A percentile compares a stretch with the other conserved stretches of the same genome.
Evolutionary conservation across 2,888 invertebrate genomes (phyloP).

Genomic region (Dryocosmus kuriphilus): DNA sequence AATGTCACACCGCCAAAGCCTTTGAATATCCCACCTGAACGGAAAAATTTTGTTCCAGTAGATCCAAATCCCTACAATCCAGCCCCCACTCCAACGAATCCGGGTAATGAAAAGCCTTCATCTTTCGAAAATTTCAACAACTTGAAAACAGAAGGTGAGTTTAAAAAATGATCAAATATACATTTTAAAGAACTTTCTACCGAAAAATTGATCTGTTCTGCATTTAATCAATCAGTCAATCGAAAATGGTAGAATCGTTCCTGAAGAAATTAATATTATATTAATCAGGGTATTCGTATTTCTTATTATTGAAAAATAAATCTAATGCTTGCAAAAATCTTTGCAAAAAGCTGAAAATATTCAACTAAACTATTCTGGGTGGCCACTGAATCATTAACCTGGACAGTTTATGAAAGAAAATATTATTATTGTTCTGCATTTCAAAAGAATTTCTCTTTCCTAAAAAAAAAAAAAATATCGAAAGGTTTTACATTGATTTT

Average conservation of each 20-base stretch:
- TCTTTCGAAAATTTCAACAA: conserved; percentile 49
- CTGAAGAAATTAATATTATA: not conserved
- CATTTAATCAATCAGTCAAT: not conserved
- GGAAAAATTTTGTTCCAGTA: conserved; percentile 48
- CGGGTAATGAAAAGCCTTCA: not conserved
- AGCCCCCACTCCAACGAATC: conserved; percentile 64
- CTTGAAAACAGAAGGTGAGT: conserved; percentile 60
- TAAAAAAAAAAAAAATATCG: too few relatives aligned
- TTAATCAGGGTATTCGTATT: conserved; percentile 33
- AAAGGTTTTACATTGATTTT: too few relatives aligned
- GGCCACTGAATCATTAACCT: not conserved
- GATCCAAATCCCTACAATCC: conserved; percentile 67
- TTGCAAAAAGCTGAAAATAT: not conserved
- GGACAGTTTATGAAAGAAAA: not conserved
- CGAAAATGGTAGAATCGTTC: not conserved
- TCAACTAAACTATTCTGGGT: not conserved
- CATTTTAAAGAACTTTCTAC: conserved; percentile 6
- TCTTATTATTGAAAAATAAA: not conserved
- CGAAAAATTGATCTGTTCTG: conserved; percentile 13
- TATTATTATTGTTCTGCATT: not conserved
- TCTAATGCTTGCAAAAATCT: conserved; percentile 9
- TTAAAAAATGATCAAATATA: not conserved
- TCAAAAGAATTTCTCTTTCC: too few relatives aligned
- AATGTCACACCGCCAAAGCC: conserved; percentile 45
- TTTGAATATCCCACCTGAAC: conserved; percentile 40